Base-by-base conservation (phyloP, 2,888 invertebrate genomes). In the Mythimna lalbum region DNA sequence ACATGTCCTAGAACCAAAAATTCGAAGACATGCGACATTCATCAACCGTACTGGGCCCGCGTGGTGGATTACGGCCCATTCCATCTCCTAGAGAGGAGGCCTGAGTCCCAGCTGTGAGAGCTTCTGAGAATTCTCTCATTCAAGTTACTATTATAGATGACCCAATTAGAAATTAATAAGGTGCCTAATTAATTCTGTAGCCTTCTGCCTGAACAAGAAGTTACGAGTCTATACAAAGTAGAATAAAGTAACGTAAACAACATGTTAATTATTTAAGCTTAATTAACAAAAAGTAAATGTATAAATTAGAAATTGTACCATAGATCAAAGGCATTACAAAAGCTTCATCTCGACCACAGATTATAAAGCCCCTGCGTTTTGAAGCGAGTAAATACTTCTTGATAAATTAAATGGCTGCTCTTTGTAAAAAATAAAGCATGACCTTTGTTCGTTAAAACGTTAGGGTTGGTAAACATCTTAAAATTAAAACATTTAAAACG, bases 261-360 rank as follows among this genome's bases (percentile, higher is more conserved):
- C 47, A 57, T 56, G 10, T 59, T 50, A 55, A 66, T 63, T 59
- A 62, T 43, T 53, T 12, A 62, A 59, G 59, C 43, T 1, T 55
- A 71, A 59, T 78, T 67, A 73, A 17, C 53, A 53, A 23, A 33
- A 43, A 19, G 55, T 33, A 7, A 39, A 72, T 21, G n/a, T 31
- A 63, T 68, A 52, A 50, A 49, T 72, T 56, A 77, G n/a, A 56
- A 27, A 62, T 61, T 43, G 9, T 50, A 19, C 10, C 47, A 33
- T 63, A 50, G 57, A 56, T 73, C 64, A 68, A 74, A 73, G 43
- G 21, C 21, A 47, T 17, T 14, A 69, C 56, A 66, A 60, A 75
- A 50, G 39, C 17, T 75, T 63, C 36, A 33, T 33, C 14, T 55
- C n/a, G 23, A 49, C 74, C 63, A 74, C 63, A 78, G 66, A 78